Conservation (phyloP, 2,888 invertebrate genomes). For the Theodoxus fluviatilis region DNA sequence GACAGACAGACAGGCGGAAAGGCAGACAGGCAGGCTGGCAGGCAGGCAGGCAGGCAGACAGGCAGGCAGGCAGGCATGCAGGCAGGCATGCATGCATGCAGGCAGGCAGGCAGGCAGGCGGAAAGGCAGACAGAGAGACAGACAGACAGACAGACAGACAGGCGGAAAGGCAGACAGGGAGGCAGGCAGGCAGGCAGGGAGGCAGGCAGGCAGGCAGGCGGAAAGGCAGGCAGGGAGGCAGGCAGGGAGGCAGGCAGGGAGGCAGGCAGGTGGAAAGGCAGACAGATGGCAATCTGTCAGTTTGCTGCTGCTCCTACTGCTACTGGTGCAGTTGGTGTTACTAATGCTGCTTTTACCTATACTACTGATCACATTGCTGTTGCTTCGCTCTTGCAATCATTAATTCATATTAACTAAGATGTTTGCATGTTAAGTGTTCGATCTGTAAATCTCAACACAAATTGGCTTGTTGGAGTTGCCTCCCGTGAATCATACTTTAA, state of each 20-base stretch:
- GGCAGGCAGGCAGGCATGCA: not conserved
- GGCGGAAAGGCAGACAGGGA: not conserved
- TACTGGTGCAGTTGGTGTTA: not conserved
- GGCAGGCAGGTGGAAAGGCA: not conserved
- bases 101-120: not conserved
- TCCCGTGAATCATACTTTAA: too few species aligned
- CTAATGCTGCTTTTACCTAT: not conserved
- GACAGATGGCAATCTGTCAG: not conserved
- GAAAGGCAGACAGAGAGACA: constrained; percentile 7
- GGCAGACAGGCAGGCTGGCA: not conserved
- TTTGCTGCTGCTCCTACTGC: not conserved
- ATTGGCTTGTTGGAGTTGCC: too few species aligned
- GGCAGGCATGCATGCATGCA: not conserved
- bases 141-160: constrained; percentile 18
- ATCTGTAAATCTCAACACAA: not conserved
- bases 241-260: not conserved
- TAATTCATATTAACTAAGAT: too few species aligned
- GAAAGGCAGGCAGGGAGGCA: too few species aligned
- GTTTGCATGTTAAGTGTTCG: not conserved
- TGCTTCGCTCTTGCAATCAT: too few species aligned
- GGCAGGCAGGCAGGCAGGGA: too few species aligned
- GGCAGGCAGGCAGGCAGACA: not conserved
- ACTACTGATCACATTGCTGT: not conserved
- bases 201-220: too few species aligned
- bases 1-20: too few species aligned